phyloP scores from a whole-genome alignment of 2,797 vertebrate genomes.

The Tokudaia tokunoshimensis region DNA sequence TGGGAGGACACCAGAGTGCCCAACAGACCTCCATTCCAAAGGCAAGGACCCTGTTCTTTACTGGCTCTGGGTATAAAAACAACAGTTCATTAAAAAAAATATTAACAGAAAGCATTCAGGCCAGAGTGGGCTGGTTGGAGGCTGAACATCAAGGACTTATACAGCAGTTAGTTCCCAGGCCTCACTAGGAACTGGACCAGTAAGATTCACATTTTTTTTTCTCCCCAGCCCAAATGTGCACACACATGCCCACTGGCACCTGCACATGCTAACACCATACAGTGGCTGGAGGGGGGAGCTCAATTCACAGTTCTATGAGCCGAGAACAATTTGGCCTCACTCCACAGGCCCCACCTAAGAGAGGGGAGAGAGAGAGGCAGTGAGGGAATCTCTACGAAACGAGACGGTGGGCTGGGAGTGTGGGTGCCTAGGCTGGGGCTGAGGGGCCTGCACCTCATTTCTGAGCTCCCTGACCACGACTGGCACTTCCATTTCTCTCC shows the following conservation, averaged over 20 bases:
- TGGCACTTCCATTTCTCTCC: background rate
- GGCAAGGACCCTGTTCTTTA: background rate
- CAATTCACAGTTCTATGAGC: constrained; percentile 62
- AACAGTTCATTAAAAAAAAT: constrained; percentile 64
- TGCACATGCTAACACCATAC: no score
- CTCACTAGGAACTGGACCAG: background rate
- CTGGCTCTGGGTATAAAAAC: constrained; percentile 60
- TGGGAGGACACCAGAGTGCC: background rate
- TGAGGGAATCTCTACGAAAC: background rate
- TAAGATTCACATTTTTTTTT: constrained; percentile 70
- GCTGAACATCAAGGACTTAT: background rate
- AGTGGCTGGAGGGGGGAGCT: background rate
- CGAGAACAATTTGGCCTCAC: background rate
- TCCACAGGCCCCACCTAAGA: background rate
- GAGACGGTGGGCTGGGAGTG: no score
- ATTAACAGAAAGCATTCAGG: background rate
- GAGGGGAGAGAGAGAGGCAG: background rate
- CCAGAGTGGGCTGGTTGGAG: background rate
- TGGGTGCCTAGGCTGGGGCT: background rate
- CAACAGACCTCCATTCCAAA: background rate
- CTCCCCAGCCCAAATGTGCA: background rate
- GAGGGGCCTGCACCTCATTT: background rate
- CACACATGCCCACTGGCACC: background rate
- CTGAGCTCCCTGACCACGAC: background rate
- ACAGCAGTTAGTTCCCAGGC: background rate